Percentiles rank a stretch among this genome's conserved stretches.
These are phyloP conservation scores for Protodeltote pygarga DNA, from an alignment of 2,888 invertebrate species.

Conservation along the genomic window DNA sequence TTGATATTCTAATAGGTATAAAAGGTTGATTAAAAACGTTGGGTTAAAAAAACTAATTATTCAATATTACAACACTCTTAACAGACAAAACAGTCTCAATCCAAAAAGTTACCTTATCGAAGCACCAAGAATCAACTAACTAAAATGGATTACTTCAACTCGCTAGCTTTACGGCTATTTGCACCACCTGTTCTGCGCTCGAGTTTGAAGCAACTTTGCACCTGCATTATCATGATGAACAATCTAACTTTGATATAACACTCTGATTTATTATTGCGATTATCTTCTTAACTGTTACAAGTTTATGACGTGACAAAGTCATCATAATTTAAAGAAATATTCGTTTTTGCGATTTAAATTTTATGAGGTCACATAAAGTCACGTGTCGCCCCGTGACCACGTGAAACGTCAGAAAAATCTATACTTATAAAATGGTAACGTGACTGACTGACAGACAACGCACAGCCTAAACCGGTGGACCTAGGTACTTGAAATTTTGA, in stretches of 20 bases:
- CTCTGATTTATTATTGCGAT: conserved; percentile 26
- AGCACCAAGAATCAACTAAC: conserved; percentile 33
- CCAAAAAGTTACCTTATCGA: conserved; percentile 9
- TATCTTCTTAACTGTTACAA: conserved; percentile 28
- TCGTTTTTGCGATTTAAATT: too few species aligned
- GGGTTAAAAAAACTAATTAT: background rate
- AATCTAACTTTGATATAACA: conserved; percentile 41
- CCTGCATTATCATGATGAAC: conserved; percentile 44
- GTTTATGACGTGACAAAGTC: too few species aligned
- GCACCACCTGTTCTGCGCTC: conserved; percentile 41
- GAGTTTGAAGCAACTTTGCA: conserved; percentile 29
- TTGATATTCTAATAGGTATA: too few species aligned
- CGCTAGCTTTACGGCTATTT: conserved; percentile 40
- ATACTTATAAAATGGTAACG: too few species aligned
- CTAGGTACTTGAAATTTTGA: too few species aligned
- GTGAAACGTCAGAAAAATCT: too few species aligned
- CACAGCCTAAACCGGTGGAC: too few species aligned
- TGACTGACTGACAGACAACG: too few species aligned
- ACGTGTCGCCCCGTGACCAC: too few species aligned
- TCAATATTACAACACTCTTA: background rate
- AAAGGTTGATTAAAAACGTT: too few species aligned
- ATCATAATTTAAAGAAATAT: too few species aligned
- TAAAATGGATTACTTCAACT: conserved; percentile 46
- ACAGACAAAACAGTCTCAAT: background rate
- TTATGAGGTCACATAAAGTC: too few species aligned